Evolutionary conservation across 30 jellyfish, hydroid and myxozoan genomes (phyloP).

Genomic region (Aurelia coerulea): DNA sequence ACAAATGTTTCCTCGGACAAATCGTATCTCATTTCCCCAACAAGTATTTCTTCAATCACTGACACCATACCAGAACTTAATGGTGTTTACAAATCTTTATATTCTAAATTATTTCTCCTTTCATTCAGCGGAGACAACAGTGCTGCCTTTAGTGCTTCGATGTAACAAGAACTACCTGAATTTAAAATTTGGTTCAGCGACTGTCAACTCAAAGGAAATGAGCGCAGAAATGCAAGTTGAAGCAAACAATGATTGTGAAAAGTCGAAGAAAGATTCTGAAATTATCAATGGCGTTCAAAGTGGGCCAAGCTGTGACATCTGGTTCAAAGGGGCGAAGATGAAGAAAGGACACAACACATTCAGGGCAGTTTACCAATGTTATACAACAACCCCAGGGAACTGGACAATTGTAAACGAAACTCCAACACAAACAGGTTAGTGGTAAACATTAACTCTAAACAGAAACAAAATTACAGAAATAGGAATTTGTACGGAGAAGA

Average conservation of each 20-base stretch:
- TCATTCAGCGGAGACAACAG: constrained; percentile 14
- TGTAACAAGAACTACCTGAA: neutral
- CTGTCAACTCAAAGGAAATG: neutral
- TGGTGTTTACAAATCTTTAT: no score
- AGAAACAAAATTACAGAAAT: no score
- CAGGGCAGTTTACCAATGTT: constrained; percentile 37
- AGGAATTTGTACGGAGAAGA: no score
- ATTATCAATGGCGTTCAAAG: no score
- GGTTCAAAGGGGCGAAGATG: neutral
- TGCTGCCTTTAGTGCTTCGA: constrained; percentile 18
- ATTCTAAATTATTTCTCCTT: neutral
- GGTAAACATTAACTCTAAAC: no score
- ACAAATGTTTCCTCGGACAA: no score
- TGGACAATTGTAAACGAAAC: neutral
- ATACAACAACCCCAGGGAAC: neutral
- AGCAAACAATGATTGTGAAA: constrained; percentile 13
- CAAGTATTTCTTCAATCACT: no score
- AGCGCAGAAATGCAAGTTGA: neutral
- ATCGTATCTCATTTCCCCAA: no score
- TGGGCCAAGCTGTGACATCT: neutral
- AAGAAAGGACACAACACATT: neutral
- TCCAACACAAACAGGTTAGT: no score
- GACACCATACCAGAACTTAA: no score
- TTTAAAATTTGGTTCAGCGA: constrained; percentile 16
- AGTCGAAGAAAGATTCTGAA: neutral